A percentile compares a stretch with the other conserved stretches of the same genome.
These are phyloP conservation scores for Phanerotoma sp. DNA, from an alignment of 2,888 invertebrate genomes.

Conservation along the genomic window DNA sequence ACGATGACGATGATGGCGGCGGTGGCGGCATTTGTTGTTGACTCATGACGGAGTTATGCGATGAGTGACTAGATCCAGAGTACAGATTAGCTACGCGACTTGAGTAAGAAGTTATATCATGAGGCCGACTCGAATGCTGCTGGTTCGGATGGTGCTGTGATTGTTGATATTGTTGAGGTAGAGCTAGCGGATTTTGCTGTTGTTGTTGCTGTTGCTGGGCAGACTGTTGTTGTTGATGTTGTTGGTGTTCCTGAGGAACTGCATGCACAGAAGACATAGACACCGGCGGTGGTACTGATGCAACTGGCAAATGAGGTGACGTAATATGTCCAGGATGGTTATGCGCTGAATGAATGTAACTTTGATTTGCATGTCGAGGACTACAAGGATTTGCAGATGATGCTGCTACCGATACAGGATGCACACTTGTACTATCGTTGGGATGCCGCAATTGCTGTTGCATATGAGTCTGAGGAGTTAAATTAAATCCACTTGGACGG, in stretches of 20 bases:
- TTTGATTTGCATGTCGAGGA: conserved; percentile 41
- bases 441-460: conserved; percentile 27
- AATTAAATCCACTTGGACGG: conserved; percentile 22
- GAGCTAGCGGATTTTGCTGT: conserved; percentile 14
- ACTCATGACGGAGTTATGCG: conserved; percentile 27
- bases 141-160: conserved; percentile 23
- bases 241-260: conserved; percentile 40
- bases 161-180: conserved; percentile 4
- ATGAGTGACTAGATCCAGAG: conserved; percentile 29
- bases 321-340: conserved; percentile 50
- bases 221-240: conserved; percentile 44
- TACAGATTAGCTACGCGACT: conserved; percentile 27
- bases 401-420: conserved; percentile 29
- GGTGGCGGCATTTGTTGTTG: conserved; percentile 45
- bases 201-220: conserved; percentile 31
- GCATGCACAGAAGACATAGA: conserved; percentile 24
- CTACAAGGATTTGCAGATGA: conserved; percentile 42
- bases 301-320: conserved; percentile 42
- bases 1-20: conserved; percentile 7
- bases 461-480: conserved; percentile 27
- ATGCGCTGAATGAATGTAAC: conserved; percentile 51
- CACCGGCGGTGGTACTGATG: conserved; percentile 29
- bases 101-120: conserved; percentile 32
- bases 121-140: conserved; percentile 40
- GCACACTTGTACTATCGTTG: conserved; percentile 24